These are phyloP conservation scores for Phytoseiulus persimilis DNA, from an alignment of 2,888 invertebrate genomes.

Conservation along the genomic window DNA sequence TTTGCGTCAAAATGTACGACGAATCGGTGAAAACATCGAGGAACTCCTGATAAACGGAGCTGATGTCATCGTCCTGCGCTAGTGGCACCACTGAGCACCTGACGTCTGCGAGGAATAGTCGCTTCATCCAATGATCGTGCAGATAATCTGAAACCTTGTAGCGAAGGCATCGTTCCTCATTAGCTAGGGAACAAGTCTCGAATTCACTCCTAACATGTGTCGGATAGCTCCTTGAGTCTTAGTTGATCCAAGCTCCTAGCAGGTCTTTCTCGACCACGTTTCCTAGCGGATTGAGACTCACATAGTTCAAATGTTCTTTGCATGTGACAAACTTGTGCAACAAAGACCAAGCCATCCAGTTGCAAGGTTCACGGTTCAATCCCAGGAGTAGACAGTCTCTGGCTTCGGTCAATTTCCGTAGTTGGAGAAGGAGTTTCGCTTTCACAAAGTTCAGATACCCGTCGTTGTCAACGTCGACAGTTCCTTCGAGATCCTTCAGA, in stretches of 20 bases:
- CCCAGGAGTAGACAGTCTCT: background rate
- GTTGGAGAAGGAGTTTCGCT: background rate
- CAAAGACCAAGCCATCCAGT: constrained; percentile 11
- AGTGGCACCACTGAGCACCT: background rate
- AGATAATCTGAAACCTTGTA: background rate
- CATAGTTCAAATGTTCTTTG: background rate
- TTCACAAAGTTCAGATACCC: constrained; percentile 12
- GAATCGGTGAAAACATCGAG: constrained; percentile 70
- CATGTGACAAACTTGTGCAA: constrained; percentile 21
- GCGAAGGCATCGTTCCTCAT: too few species aligned
- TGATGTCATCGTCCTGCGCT: constrained; percentile 65
- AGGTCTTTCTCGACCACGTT: too few species aligned
- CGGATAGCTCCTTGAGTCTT: too few species aligned
- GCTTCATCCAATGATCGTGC: constrained; percentile 23
- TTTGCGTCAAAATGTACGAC: constrained; percentile 79
- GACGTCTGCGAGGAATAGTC: constrained; percentile 9
- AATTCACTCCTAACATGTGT: too few species aligned
- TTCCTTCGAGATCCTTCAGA: background rate
- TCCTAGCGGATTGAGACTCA: background rate
- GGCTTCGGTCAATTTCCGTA: background rate
- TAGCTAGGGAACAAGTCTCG: too few species aligned
- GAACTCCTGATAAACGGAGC: constrained; percentile 69
- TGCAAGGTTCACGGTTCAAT: constrained; percentile 10
- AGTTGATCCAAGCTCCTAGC: too few species aligned
- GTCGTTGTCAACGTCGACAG: background rate